Percentiles rank a stretch among this genome's conserved stretches.
phyloP scores from a whole-genome alignment of 2,888 invertebrate species.

The Drosophila kanekoi region DNA sequence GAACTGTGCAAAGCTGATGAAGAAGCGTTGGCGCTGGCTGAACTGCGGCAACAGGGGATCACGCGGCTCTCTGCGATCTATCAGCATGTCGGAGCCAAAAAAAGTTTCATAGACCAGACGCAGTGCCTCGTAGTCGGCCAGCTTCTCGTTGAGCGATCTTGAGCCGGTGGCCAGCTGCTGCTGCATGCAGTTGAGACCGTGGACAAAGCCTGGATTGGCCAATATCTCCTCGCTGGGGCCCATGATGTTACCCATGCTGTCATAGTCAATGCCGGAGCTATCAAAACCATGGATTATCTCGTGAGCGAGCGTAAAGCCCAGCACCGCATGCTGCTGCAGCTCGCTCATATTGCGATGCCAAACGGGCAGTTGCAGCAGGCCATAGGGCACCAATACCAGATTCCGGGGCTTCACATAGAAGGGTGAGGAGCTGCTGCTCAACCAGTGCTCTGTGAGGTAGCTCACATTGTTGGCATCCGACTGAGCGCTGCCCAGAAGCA shows the following conservation, averaged over 20 bases:
- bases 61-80: slow-evolving; percentile 51
- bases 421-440: slow-evolving; percentile 80
- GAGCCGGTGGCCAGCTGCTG: slow-evolving; percentile 78
- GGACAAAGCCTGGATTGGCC: slow-evolving; percentile 70
- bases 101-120: slow-evolving; percentile 80
- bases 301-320: slow-evolving; percentile 81
- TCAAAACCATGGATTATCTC: slow-evolving; percentile 83
- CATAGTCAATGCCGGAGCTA: slow-evolving; percentile 81
- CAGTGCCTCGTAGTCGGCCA: slow-evolving; percentile 82
- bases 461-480: slow-evolving; percentile 49
- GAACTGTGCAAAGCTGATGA: slow-evolving; percentile 82
- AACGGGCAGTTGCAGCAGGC: slow-evolving; percentile 77
- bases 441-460: slow-evolving; percentile 68
- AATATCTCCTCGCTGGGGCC: slow-evolving; percentile 81
- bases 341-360: slow-evolving; percentile 75
- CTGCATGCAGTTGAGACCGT: slow-evolving; percentile 77
- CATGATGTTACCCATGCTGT: slow-evolving; percentile 80
- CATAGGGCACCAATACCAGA: slow-evolving; percentile 78
- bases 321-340: slow-evolving; percentile 75
- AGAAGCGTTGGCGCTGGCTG: slow-evolving; percentile 78
- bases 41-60: slow-evolving; percentile 70
- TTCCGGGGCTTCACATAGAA: slow-evolving; percentile 81
- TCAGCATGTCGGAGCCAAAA: slow-evolving; percentile 56
- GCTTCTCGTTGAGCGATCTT: slow-evolving; percentile 78
- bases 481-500: slow-evolving; percentile 37